These are phyloP conservation scores for Anneissia japonica DNA, from an alignment of 35 echinoderm and acorn worm genomes.

Conservation along the genomic window DNA sequence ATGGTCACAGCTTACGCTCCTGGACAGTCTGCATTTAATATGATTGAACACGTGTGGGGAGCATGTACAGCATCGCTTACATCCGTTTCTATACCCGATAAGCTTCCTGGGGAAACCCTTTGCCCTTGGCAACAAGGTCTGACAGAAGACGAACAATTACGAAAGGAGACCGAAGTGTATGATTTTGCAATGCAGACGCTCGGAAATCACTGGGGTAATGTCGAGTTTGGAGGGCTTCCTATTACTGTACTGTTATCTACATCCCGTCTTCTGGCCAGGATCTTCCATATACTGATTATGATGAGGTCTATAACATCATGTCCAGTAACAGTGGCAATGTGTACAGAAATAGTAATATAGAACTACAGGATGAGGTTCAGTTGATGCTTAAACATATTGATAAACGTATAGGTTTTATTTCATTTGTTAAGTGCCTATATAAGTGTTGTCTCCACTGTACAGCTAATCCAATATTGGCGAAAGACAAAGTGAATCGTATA, in stretches of 20 bases:
- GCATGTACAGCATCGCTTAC: neutral
- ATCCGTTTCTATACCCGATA: neutral
- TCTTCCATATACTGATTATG: neutral
- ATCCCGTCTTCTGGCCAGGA: neutral
- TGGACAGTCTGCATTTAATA: neutral
- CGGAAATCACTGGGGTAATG: neutral
- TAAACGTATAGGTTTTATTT: neutral
- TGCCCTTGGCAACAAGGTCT: neutral
- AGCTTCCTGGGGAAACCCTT: neutral
- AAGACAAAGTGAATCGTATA: neutral
- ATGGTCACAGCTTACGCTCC: constrained; percentile 25
- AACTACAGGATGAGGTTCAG: neutral
- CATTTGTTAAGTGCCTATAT: neutral
- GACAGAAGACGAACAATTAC: neutral
- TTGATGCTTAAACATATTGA: neutral
- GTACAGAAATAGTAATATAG: neutral
- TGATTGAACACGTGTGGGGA: constrained; percentile 4
- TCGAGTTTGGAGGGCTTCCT: neutral
- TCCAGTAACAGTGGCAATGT: neutral
- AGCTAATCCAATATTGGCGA: neutral
- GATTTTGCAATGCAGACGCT: neutral
- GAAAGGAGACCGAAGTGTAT: neutral
- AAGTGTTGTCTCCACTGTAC: neutral
- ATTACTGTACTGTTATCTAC: neutral
- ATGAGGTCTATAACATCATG: neutral